Evolutionary conservation across 1,140 invertebrate genomes (phyloP), one percentile per base, ranked within the genome.

Genomic region (Epicauta chinensis): DNA sequence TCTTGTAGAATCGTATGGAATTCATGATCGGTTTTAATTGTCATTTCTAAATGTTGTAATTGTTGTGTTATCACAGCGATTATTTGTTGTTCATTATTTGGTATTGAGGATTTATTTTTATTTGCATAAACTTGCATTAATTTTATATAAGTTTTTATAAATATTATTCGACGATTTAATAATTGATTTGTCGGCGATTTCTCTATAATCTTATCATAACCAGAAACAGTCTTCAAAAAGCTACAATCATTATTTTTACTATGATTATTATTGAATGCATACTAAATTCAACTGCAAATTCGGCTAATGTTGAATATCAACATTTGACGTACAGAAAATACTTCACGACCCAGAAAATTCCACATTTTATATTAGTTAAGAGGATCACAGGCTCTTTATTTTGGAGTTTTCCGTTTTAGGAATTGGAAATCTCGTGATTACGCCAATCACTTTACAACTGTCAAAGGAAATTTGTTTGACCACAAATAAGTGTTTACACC

Each of bases 101-200:
- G 43, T 29, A 12, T 64, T 37, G 4, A 56, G 29, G 48, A 51
- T 45, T 66, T 70, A 52, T 67, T 38, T 48, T 58, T 52, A 47
- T 61, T 67, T 1, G 53, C 52, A 35, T 61, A 67, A n/a, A 68
- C 60, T 6, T 62, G 56, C 16, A 69, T 44, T 16, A 69, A 50
- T 61, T 69, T 69, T 10, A 63, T 51, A 32, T 56, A 62, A 51
- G 58, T 60, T 42, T 61, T 63, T n/a, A 69, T 55, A 41, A 58
- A 71, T 43, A 65, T 63, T n/a, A 63, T 61, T 39, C 66, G 59
- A 60, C 67, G 69, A 17, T 39, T 17, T 16, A 61, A 39, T 17
- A 62, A 42, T 13, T 63, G 52, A 34, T 12, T 34, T n/a, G 37
- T 10, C 9, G 58, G 32, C 32, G 34, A 14, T 29, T 23, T 14